phyloP scores from a whole-genome alignment of 2,113 vertebrate genomes.

The Vulpes ferrilata region DNA sequence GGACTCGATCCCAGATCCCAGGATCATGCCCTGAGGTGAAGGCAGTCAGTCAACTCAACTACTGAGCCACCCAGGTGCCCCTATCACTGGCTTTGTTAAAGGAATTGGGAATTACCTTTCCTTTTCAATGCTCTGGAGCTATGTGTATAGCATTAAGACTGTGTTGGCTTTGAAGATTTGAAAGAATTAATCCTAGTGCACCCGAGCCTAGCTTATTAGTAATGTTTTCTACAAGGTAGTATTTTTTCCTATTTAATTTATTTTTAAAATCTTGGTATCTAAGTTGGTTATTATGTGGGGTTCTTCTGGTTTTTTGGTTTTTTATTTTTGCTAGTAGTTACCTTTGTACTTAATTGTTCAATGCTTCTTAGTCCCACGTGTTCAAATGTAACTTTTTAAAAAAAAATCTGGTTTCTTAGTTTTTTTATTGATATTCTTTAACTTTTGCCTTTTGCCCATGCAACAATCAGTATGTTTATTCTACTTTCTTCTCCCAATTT shows the following conservation, averaged over 20 bases:
- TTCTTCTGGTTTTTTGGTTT: background rate
- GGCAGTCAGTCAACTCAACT: too few relatives aligned
- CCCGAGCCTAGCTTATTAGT: background rate
- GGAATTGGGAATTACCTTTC: background rate
- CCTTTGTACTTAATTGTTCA: background rate
- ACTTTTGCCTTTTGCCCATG: background rate
- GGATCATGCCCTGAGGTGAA: too few relatives aligned
- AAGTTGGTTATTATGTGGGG: background rate
- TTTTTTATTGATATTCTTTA: slow-evolving; percentile 30
- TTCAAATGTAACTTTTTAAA: slow-evolving; percentile 3
- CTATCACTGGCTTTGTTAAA: background rate
- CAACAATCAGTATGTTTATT: background rate
- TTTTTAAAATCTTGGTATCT: background rate
- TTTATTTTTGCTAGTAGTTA: background rate
- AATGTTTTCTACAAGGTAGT: background rate
- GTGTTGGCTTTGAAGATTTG: background rate
- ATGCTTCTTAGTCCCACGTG: background rate
- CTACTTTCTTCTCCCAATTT: background rate
- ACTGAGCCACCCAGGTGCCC: too few relatives aligned
- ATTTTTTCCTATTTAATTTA: background rate
- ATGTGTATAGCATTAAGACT: background rate
- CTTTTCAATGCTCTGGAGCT: background rate
- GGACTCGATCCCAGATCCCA: too few relatives aligned
- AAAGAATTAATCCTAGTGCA: background rate
- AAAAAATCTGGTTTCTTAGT: background rate